phyloP scores from a whole-genome alignment of 1,140 invertebrate genomes.

The Caenorhabditis elegans region DNA sequence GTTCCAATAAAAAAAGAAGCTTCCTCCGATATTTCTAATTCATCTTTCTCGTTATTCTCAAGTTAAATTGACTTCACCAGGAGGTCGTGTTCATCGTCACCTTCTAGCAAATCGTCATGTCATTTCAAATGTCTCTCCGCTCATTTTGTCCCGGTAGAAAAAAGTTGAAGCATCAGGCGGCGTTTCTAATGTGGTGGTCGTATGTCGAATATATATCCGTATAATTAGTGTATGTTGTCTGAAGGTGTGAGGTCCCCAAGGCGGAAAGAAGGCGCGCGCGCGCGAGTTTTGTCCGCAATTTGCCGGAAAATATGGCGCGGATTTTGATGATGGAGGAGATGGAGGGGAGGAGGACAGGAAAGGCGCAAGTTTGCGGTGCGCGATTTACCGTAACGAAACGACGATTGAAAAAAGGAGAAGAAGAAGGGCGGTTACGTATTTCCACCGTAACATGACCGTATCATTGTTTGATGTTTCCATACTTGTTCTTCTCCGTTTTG shows the following conservation, averaged over 20 bases:
- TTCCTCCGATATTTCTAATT: not conserved
- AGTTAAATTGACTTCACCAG: not conserved
- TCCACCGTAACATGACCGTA: not conserved
- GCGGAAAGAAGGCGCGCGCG: not conserved
- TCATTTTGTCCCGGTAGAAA: conserved; percentile 1
- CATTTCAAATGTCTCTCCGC: not conserved
- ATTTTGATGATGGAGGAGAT: not conserved
- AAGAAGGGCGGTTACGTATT: not conserved
- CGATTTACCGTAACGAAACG: conserved; percentile 30
- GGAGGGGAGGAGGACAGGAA: not conserved
- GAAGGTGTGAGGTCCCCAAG: not conserved
- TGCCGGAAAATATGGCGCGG: conserved; percentile 28
- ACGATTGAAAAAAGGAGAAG: not conserved
- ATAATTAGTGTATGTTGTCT: conserved; percentile 27
- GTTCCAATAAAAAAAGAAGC: not conserved
- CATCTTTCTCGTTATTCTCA: too few species aligned
- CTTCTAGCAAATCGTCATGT: too few species aligned
- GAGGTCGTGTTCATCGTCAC: too few species aligned
- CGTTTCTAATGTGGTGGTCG: conserved; percentile 19
- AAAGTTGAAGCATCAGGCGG: not conserved
- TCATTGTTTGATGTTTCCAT: too few species aligned
- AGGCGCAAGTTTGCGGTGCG: conserved; percentile 19
- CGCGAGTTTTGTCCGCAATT: conserved; percentile 27
- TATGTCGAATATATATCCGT: not conserved
- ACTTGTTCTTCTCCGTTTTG: too few species aligned